phyloP scores from a whole-genome alignment of 2,888 invertebrate genomes.

The Cistogaster globosa region DNA sequence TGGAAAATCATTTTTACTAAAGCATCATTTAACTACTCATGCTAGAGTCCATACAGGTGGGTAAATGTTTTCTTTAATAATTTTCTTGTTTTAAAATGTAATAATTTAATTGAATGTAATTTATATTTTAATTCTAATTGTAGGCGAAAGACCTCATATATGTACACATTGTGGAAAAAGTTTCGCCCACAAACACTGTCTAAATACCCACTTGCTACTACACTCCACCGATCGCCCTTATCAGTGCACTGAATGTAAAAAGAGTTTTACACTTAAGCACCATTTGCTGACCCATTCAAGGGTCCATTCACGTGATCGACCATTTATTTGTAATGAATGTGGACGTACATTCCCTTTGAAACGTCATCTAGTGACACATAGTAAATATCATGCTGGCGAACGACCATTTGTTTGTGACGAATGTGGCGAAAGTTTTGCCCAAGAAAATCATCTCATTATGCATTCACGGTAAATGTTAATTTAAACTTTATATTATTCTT shows the following conservation, averaged over 20 bases:
- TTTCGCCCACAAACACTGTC: conserved; percentile 92
- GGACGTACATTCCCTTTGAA: conserved; percentile 92
- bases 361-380: conserved; percentile 92
- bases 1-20: conserved; percentile 91
- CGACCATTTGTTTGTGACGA: conserved; percentile 93
- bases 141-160: conserved; percentile 90
- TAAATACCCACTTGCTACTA: conserved; percentile 91
- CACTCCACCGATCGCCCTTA: conserved; percentile 92
- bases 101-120: conserved; percentile 23
- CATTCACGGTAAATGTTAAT: conserved; percentile 82
- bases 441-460: conserved; percentile 90
- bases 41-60: conserved; percentile 90
- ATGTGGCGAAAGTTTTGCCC: conserved; percentile 96
- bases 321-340: conserved; percentile 92
- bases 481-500: neutral
- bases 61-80: conserved; percentile 38
- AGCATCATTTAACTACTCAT: conserved; percentile 93
- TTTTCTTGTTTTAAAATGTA: too few species aligned
- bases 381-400: conserved; percentile 93
- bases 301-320: conserved; percentile 91
- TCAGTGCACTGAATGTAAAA: conserved; percentile 93
- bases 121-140: neutral
- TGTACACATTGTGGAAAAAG: conserved; percentile 92
- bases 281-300: conserved; percentile 91
- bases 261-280: conserved; percentile 93